Evolutionary conservation across 2,888 invertebrate species (phyloP), one percentile per base, ranked within the genome.

Genomic region (Agrotis segetum): DNA sequence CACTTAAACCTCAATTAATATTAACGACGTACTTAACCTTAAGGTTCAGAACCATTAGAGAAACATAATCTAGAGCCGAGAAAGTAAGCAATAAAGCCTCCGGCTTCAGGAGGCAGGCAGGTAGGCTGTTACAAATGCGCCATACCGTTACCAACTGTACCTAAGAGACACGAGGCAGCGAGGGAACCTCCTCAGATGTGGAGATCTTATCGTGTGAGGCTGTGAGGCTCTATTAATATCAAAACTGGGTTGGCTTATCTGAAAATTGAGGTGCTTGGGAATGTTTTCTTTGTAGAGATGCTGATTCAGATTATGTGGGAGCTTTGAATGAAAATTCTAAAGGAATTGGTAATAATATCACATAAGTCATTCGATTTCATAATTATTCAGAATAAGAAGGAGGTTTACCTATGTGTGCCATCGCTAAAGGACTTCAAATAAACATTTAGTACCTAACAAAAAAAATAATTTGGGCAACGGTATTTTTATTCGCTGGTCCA

Each of bases 61-160:
- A 55, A 67, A 44, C 65, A 72, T 72, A 66, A 78, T 66, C 34
- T 63, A 24, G 64, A 68, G 17, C 50, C 11, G 62, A 52, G 82
- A 81, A 72, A 79, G 79, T 66, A 13, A 55, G 67, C 53, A 56
- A 64, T 29, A 24, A 64, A 71, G 82, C 68, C 73, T 73, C 44
- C 40, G 34, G 34, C 56, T 21, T 21, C 55, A 56, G 47, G 61
- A 64, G 67, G 50, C 60, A 64, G 67, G 50, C 60, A 74, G 46
- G 52, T 40, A 65, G 47, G 69, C 82, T 73, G 77, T 61, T 68
- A 67, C 62, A 67, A 79, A 81, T 67, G 59, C 50, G 7, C 47
- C 53, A 2, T 69, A 82, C 80, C 80, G 80, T 80, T 80, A 80
- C 79, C 74, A 70, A 73, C 69, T 78, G 82, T 72, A 60, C 72